Evolutionary conservation across 2,113 vertebrate species (phyloP), one percentile per base, ranked within the genome.

Genomic region (Rhinolophus sinicus): DNA sequence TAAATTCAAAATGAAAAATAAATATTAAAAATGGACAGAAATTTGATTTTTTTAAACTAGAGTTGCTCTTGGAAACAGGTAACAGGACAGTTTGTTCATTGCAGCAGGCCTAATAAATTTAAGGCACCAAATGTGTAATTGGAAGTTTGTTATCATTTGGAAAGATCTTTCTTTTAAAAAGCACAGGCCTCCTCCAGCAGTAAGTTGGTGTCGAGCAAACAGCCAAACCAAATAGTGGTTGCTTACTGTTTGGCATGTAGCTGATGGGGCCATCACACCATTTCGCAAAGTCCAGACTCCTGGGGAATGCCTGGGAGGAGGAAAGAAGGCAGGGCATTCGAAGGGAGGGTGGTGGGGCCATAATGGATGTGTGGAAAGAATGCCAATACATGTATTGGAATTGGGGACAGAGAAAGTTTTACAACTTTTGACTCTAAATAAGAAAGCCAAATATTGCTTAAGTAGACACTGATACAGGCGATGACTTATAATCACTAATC

Each of bases 91-190:
- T 70, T 96, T 97, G 82, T 96, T 97, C 64, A 52, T 15, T 91
- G 62, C 16, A 50, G 13, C 18, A 52, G 81, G 40, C 52, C 85
- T 87, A 90, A 90, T 96, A 90, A 91, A 97, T 92, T 94, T 77
- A 97, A 76, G 83, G 82, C 24, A 97, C 47, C 19, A 96, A 92
- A 54, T 77, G 12, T 89, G 50, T 93, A 86, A 95, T 21, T 98
- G 78, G 80, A 78, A 94, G 85, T 96, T 96, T 94, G 80, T 87
- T 98, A 97, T 98, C 95, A 92, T 56, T 96, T 98, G 92, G 94
- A 97, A 97, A 88, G 73, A 83, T 84, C 40, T 82, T 76, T 91
- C 58, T 58, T 80, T 77, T 83, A 52, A 90, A 72, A 94, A 96
- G 85, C 72, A 33, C 54, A 90, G 80, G 56, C 67, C 4, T 83